These are phyloP conservation scores for Ataeniobius toweri DNA, from an alignment of 2,797 vertebrate genomes.

Conservation along the genomic window DNA sequence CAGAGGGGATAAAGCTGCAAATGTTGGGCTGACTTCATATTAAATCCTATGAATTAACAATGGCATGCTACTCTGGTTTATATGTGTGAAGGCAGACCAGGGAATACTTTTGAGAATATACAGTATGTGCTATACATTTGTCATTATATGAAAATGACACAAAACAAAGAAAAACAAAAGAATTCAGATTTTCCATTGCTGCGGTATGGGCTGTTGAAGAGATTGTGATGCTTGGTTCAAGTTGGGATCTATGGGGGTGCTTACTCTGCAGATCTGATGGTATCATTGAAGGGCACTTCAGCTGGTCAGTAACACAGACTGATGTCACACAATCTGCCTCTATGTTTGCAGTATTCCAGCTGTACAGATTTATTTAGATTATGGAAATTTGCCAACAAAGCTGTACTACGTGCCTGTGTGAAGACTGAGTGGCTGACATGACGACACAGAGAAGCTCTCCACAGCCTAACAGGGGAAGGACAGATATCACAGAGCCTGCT, in stretches of 20 bases:
- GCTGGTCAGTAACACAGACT: background rate
- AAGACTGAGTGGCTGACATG: background rate
- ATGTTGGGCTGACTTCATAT: background rate
- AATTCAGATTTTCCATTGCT: background rate
- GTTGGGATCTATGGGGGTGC: background rate
- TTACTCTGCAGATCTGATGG: background rate
- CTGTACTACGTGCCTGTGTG: background rate
- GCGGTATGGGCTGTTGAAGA: background rate
- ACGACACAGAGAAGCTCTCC: constrained; percentile 9
- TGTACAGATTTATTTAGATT: background rate
- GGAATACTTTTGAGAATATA: background rate
- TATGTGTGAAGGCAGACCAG: background rate
- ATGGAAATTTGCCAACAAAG: background rate
- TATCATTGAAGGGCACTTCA: background rate
- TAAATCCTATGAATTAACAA: background rate
- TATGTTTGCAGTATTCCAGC: background rate
- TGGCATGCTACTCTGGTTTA: too few species aligned
- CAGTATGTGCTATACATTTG: background rate
- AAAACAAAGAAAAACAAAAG: background rate
- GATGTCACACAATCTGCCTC: background rate
- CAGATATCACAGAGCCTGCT: constrained; percentile 27
- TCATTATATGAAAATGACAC: background rate
- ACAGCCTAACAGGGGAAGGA: constrained; percentile 8
- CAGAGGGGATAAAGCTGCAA: too few species aligned
- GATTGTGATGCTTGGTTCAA: background rate